Evolutionary conservation across 2,888 invertebrate species (phyloP).

Genomic region (Thecophora atra): DNA sequence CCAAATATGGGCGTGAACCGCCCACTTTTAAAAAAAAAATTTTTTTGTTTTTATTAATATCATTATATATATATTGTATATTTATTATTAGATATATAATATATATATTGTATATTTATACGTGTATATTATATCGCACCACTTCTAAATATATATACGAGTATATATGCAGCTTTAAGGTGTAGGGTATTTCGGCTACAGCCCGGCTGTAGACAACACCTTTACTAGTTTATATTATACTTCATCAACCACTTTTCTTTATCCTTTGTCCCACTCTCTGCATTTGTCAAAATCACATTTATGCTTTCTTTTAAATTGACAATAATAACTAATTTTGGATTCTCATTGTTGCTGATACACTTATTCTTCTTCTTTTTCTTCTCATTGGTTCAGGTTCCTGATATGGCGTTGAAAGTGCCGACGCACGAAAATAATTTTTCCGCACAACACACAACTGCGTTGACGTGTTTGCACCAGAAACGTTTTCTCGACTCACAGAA

Average conservation of each 20-base stretch:
- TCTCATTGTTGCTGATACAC: conserved; percentile 38
- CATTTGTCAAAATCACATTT: background rate
- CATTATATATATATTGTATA: too few relatives aligned
- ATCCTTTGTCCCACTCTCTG: conserved; percentile 34
- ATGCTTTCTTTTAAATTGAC: conserved; percentile 17
- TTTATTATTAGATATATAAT: too few relatives aligned
- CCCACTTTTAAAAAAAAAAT: too few relatives aligned
- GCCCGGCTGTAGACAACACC: too few relatives aligned
- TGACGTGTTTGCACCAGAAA: conserved; percentile 62
- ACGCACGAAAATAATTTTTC: conserved; percentile 54
- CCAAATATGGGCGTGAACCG: too few relatives aligned
- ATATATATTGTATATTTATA: conserved; percentile 10
- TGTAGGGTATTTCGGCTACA: too few relatives aligned
- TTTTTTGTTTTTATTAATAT: too few relatives aligned
- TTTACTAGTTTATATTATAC: conserved; percentile 22
- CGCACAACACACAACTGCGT: conserved; percentile 46
- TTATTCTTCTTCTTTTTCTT: conserved; percentile 37
- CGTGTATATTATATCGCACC: too few relatives aligned
- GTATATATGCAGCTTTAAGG: too few relatives aligned
- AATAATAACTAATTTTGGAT: conserved; percentile 32
- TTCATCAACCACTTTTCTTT: conserved; percentile 37
- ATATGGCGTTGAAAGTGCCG: conserved; percentile 61
- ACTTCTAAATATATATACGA: too few relatives aligned
- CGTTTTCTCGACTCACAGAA: conserved; percentile 59
- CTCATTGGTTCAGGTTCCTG: conserved; percentile 61